A percentile compares a stretch with the other conserved stretches of the same genome.
These are phyloP conservation scores for Cyprinodon brontotheroides DNA, from an alignment of 2,113 vertebrate genomes.

Conservation along the genomic window DNA sequence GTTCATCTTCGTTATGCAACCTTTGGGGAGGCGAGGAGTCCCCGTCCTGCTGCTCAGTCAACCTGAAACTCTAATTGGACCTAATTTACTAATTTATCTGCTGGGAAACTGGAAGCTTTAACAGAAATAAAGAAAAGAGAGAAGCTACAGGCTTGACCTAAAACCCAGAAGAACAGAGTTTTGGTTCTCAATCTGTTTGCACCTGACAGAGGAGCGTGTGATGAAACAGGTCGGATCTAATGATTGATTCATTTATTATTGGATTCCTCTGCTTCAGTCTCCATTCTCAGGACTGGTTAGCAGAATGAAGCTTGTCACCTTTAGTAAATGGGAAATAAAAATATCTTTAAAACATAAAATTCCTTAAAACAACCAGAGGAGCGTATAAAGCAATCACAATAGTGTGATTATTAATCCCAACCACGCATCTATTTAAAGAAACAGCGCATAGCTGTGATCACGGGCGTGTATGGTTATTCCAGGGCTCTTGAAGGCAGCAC, in stretches of 20 bases:
- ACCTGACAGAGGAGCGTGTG: neutral
- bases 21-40: constrained; percentile 1
- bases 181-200: neutral
- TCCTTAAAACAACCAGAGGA: too few relatives aligned
- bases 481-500: too few relatives aligned
- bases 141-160: neutral
- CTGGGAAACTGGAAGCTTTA: neutral
- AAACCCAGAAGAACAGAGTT: neutral
- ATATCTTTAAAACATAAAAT: neutral
- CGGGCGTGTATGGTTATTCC: too few relatives aligned
- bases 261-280: neutral
- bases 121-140: neutral
- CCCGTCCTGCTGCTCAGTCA: constrained; percentile 6
- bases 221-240: neutral
- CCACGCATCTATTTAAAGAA: too few relatives aligned
- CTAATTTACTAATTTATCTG: constrained; percentile 5
- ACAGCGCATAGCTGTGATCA: too few relatives aligned
- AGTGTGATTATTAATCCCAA: too few relatives aligned
- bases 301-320: neutral
- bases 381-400: too few relatives aligned
- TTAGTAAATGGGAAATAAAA: neutral
- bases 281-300: neutral
- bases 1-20: constrained; percentile 38
- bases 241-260: neutral
- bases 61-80: neutral